phyloP scores from a whole-genome alignment of 2,797 vertebrate species.

The Sphaeramia orbicularis region DNA sequence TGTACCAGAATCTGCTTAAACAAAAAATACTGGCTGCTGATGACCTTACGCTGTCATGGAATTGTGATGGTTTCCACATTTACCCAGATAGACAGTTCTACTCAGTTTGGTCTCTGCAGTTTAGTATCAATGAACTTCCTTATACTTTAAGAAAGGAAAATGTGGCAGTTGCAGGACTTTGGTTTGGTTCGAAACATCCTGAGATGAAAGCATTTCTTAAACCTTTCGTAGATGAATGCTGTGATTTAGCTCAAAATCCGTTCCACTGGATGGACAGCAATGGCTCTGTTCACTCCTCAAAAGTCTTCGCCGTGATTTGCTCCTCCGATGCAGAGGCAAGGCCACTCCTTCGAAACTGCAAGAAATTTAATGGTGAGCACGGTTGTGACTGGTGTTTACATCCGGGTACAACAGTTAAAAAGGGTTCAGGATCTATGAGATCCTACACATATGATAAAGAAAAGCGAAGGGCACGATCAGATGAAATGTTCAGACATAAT shows the following conservation, averaged over 20 bases:
- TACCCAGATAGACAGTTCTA: too few relatives aligned
- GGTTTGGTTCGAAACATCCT: conserved; percentile 31
- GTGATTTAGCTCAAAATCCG: conserved; percentile 16
- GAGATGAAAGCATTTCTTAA: conserved; percentile 32
- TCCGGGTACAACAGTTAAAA: conserved; percentile 12
- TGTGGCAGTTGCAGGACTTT: conserved; percentile 43
- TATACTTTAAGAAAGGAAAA: conserved; percentile 33
- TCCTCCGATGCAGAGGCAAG: conserved; percentile 42
- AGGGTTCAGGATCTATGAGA: not conserved
- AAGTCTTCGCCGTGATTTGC: conserved; percentile 42
- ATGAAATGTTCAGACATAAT: not conserved
- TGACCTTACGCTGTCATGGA: conserved; percentile 41
- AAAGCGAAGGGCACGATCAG: conserved; percentile 15
- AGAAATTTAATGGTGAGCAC: conserved; percentile 42
- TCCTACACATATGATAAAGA: conserved; percentile 18
- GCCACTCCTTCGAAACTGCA: conserved; percentile 44
- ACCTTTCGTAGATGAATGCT: conserved; percentile 43
- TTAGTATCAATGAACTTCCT: conserved; percentile 44
- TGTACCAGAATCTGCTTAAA: conserved; percentile 37
- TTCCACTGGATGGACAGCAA: conserved; percentile 27
- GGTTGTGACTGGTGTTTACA: conserved; percentile 55
- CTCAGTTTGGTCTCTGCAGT: conserved; percentile 47
- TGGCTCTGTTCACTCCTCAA: conserved; percentile 28
- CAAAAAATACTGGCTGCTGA: not conserved
- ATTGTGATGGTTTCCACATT: conserved; percentile 36